Evolutionary conservation across 2,113 vertebrate genomes (phyloP).

Genomic region (Pitta sordida): DNA sequence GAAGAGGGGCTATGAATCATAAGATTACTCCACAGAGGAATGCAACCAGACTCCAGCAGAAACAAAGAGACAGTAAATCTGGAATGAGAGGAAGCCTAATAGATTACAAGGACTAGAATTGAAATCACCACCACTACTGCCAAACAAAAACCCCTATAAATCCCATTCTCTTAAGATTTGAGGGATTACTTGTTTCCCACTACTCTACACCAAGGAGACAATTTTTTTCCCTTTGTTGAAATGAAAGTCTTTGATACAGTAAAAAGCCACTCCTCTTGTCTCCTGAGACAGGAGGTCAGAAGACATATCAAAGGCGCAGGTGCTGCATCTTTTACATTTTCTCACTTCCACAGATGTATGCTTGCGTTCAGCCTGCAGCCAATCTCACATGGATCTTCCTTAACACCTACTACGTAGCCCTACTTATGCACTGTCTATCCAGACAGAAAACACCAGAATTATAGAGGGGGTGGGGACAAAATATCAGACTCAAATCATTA

Average conservation of each 20-base stretch:
- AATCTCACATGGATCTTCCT: background rate
- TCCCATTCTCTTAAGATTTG: background rate
- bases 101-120: background rate
- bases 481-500: background rate
- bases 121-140: background rate
- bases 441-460: background rate
- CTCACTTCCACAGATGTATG: background rate
- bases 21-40: background rate
- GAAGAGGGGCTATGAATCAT: background rate
- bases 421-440: background rate
- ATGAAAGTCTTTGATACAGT: background rate
- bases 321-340: background rate
- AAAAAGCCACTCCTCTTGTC: background rate
- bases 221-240: background rate
- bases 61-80: background rate
- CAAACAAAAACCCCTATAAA: background rate
- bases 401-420: background rate
- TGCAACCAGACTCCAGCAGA: background rate
- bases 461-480: rapidly evolving
- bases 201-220: background rate
- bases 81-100: background rate
- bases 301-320: background rate
- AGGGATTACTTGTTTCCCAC: background rate
- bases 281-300: background rate
- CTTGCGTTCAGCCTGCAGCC: background rate